Base-by-base conservation (phyloP, 1,140 invertebrate genomes). In the Aphelenchoides besseyi region DNA sequence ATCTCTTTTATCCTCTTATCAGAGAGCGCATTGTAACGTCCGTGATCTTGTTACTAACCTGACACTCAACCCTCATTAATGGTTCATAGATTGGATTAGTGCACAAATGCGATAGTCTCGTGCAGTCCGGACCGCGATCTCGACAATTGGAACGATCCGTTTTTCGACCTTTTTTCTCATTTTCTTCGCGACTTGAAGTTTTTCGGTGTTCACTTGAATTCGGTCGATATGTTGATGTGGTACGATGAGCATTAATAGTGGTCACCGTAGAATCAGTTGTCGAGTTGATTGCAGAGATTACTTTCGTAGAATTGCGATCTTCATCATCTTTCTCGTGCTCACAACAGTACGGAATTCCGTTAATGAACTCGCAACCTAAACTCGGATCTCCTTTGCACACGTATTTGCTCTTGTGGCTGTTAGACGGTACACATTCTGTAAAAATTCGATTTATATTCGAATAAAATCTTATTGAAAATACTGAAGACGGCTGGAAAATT, bases 261-360 rank as follows among this genome's bases (percentile, higher is more conserved):
- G 5, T 59, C 26, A 8, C 18, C 18, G 55, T 59, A 5, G 55
- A 33, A n/a, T 66, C 63, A 2, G 30, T 66, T 37, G 30, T 12
- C 12, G 12, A 16, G 12, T 37, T 66, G 36, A 28, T 28, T 59
- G 28, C 29, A 26, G 5, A 12, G 1, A 28, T 12, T 1, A 9
- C 5, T 59, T 37, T 35, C n/a, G 32, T 35, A 9, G 63, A 35
- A 53, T 66, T 29, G 12, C 30, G 28, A 12, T 37, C 63, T 66
- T 33, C 2, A n/a, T n/a, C 30, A 61, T 33, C 29, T 53, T 35
- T 66, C 12, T 64, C 62, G 48, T 3, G 5, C 29, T 61, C 30
- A 53, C 63, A 66, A 33, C 63, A 66, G 36, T 63, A 66, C n/a
- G 12, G 16, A 29, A 66, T 32, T 66, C 63, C 63, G 30, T 66